Percentiles rank a stretch among this genome's conserved stretches.
These are phyloP conservation scores for Oenanthe melanoleuca DNA, from an alignment of 2,113 vertebrate species.

Conservation along the genomic window DNA sequence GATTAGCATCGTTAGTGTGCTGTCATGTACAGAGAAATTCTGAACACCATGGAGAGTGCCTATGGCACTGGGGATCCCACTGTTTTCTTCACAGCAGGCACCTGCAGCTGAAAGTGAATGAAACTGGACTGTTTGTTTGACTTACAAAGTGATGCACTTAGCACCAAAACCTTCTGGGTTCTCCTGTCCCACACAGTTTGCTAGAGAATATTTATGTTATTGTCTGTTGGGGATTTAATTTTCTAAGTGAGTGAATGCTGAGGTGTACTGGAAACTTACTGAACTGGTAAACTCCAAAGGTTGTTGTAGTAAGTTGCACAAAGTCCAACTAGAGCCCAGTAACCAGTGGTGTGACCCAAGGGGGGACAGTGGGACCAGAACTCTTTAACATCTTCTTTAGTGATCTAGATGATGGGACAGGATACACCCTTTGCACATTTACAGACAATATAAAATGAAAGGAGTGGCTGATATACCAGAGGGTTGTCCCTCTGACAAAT, in stretches of 20 bases:
- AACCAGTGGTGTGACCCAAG: neutral
- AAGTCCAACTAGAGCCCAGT: neutral
- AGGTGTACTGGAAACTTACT: neutral
- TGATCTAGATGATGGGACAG: neutral
- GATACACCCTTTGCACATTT: neutral
- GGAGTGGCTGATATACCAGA: neutral
- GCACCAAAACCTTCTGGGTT: neutral
- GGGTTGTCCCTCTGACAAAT: neutral
- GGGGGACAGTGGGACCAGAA: neutral
- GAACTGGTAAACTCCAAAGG: neutral
- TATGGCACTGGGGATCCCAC: neutral
- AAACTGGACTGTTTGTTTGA: neutral
- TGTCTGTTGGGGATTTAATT: neutral
- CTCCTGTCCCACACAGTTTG: neutral
- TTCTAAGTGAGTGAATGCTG: neutral
- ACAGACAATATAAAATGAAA: neutral
- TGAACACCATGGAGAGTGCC: neutral
- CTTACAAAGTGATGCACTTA: neutral
- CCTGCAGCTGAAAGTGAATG: neutral
- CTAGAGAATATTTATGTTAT: neutral
- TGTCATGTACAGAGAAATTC: neutral
- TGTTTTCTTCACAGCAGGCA: neutral
- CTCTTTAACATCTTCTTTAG: neutral
- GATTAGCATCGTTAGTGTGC: rapidly evolving
- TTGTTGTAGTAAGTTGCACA: neutral